Evolutionary conservation across 2,888 invertebrate genomes (phyloP).

Genomic region (Hoplodrina ambigua): DNA sequence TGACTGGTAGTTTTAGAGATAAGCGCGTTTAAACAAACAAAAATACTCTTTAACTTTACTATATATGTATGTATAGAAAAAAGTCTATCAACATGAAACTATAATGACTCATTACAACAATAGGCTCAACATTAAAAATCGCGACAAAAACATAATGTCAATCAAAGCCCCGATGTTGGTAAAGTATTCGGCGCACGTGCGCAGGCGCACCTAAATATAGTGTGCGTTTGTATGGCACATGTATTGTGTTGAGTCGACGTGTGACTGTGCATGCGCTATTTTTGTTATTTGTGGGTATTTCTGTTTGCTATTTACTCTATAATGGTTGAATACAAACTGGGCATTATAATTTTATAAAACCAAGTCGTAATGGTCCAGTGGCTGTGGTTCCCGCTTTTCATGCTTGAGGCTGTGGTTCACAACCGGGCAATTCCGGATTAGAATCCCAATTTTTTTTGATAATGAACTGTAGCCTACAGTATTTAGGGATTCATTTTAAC

Average conservation of each 20-base stretch:
- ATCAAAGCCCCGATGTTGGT: conserved; percentile 23
- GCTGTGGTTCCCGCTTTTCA: too few relatives aligned
- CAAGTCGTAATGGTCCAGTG: too few relatives aligned
- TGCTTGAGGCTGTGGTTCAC: too few relatives aligned
- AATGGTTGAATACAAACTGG: neutral
- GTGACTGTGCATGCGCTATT: conserved; percentile 49
- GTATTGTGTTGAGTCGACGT: conserved; percentile 52
- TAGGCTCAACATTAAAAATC: conserved; percentile 17
- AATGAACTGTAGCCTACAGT: too few relatives aligned
- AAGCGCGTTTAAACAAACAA: too few relatives aligned
- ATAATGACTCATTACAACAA: conserved; percentile 28
- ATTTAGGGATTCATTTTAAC: too few relatives aligned
- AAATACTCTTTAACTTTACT: too few relatives aligned
- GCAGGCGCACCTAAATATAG: conserved; percentile 62
- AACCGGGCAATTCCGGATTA: too few relatives aligned
- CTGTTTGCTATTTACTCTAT: neutral
- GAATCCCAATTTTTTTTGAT: too few relatives aligned
- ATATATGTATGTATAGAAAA: too few relatives aligned
- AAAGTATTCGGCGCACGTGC: conserved; percentile 50
- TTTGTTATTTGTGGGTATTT: conserved; percentile 25
- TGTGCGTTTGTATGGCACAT: conserved; percentile 48
- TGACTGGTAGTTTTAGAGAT: too few relatives aligned
- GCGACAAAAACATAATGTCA: conserved; percentile 42
- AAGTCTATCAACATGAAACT: neutral
- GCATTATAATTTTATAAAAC: too few relatives aligned